These are phyloP conservation scores for Carpatolechia fugitivella DNA, from an alignment of 2,888 invertebrate genomes.

Conservation along the genomic window DNA sequence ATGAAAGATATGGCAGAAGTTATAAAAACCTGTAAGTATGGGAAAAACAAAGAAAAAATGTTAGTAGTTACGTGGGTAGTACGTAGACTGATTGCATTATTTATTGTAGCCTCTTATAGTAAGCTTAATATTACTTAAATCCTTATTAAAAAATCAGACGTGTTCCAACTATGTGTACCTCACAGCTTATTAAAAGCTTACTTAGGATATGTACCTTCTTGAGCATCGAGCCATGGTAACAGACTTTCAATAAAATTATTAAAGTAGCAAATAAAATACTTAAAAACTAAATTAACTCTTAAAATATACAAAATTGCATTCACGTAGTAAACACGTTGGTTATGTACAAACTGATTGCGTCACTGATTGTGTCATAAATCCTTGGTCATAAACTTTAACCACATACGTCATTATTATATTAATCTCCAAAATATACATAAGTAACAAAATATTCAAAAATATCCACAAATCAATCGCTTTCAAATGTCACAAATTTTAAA, in stretches of 20 bases:
- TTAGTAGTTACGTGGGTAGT: background rate
- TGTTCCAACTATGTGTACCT: conserved; percentile 15
- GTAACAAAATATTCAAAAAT: conserved; percentile 33
- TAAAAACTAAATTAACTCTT: conserved; percentile 32
- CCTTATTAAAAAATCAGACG: conserved; percentile 38
- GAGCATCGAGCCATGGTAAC: conserved; percentile 70
- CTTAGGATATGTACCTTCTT: conserved; percentile 68
- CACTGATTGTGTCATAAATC: too few relatives aligned
- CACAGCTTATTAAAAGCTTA: conserved; percentile 25
- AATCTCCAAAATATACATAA: conserved; percentile 45
- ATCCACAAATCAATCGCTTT: conserved; percentile 30
- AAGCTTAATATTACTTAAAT: conserved; percentile 22
- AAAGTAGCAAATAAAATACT: conserved; percentile 28
- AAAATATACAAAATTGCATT: conserved; percentile 53
- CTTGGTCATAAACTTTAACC: too few relatives aligned
- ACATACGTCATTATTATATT: too few relatives aligned
- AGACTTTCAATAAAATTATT: conserved; percentile 47
- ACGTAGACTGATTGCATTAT: conserved; percentile 30
- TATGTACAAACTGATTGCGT: conserved; percentile 49
- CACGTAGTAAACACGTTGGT: conserved; percentile 17
- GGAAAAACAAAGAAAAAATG: background rate
- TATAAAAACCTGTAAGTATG: background rate
- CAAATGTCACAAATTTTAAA: conserved; percentile 37
- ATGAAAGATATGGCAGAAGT: conserved; percentile 9
- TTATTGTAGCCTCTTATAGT: conserved; percentile 38